phyloP scores from a whole-genome alignment of 2,113 vertebrate species.

The Chitala chitala region DNA sequence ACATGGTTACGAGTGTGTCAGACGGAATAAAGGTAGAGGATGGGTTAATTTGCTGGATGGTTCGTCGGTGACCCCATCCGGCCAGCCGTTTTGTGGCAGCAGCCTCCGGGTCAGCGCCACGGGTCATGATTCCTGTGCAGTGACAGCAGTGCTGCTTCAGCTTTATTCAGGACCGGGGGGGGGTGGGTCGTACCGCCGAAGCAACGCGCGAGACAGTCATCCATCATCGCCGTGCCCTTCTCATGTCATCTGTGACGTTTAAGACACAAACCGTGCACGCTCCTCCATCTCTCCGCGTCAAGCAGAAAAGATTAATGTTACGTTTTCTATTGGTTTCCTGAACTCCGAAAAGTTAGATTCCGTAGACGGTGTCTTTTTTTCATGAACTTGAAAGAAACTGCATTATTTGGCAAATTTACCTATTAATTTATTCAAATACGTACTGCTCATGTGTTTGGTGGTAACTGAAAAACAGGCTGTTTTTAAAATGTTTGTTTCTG shows the following conservation, averaged over 20 bases:
- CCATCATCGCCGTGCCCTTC: background rate
- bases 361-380: too few species aligned
- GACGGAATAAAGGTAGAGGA: background rate
- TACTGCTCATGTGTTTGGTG: too few species aligned
- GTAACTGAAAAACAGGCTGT: too few species aligned
- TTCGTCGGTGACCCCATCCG: constrained; percentile 27
- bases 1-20: background rate
- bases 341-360: background rate
- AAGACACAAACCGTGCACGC: background rate
- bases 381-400: too few species aligned
- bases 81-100: constrained; percentile 18
- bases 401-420: too few species aligned
- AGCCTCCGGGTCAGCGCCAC: background rate
- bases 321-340: background rate
- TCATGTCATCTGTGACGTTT: background rate
- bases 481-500: too few species aligned
- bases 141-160: background rate
- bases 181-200: background rate
- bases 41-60: constrained; percentile 21
- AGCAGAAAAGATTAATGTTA: background rate
- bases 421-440: too few species aligned
- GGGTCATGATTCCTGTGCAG: background rate
- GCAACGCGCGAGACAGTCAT: constrained; percentile 9
- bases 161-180: background rate
- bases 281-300: background rate